Evolutionary conservation across 1,140 invertebrate genomes (phyloP).

Genomic region (Brachionus plicatilis): DNA sequence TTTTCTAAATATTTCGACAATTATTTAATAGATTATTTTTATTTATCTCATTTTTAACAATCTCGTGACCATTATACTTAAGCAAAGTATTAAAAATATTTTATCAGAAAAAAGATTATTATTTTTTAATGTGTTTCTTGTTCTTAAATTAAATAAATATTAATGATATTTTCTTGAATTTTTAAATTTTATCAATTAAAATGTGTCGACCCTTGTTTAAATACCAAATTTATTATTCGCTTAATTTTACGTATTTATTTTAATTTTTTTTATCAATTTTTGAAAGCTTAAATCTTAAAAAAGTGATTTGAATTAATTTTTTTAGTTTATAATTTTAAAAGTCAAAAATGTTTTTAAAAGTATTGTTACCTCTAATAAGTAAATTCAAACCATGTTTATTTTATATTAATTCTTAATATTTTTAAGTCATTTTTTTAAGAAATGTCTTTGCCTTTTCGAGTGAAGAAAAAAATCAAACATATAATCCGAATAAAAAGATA

Average conservation of each 20-base stretch:
- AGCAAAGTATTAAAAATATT: not conserved
- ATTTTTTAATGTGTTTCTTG: not conserved
- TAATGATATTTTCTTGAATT: not conserved
- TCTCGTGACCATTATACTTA: too few relatives aligned
- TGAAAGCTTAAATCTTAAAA: not conserved
- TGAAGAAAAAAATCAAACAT: not conserved
- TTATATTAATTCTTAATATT: not conserved
- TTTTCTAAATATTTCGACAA: too few relatives aligned
- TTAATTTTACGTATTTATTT: not conserved
- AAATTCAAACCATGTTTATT: not conserved
- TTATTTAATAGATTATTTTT: too few relatives aligned
- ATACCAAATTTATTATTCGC: not conserved
- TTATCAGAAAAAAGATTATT: not conserved
- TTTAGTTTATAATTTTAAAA: not conserved
- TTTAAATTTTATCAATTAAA: not conserved
- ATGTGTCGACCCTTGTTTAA: not conserved
- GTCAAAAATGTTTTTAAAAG: not conserved
- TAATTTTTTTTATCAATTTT: not conserved
- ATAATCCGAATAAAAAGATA: not conserved
- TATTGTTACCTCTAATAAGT: not conserved
- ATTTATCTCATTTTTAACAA: too few relatives aligned
- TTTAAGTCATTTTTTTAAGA: not conserved
- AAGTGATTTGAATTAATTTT: not conserved
- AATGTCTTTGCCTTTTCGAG: not conserved
- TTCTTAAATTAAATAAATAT: not conserved